Conservation (phyloP, 2,888 invertebrate genomes). For the Tolmerus cingulatus region DNA sequence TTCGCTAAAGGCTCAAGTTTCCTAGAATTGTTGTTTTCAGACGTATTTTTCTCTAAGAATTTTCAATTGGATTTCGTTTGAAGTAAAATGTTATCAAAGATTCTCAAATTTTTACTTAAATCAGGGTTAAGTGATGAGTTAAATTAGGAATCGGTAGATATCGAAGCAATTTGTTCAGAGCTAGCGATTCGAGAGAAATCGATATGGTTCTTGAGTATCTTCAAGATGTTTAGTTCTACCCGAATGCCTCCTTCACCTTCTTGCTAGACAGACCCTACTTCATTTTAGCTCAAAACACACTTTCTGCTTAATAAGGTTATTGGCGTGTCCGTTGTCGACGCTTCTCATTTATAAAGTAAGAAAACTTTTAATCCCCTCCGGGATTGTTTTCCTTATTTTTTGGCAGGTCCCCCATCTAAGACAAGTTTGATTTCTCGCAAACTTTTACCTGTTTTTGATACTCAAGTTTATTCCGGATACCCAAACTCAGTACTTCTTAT, state of each 20-base stretch:
- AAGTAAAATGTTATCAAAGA: background rate
- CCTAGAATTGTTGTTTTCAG: background rate
- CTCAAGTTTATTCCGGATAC: background rate
- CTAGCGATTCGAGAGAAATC: background rate
- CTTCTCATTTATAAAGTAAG: slow-evolving; percentile 2
- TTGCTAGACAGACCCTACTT: background rate
- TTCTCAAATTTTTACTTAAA: background rate
- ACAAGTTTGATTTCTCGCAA: background rate
- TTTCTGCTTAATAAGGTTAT: background rate
- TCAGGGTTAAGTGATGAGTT: background rate
- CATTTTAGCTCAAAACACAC: background rate
- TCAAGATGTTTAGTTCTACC: background rate
- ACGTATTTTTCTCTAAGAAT: background rate
- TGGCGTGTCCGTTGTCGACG: background rate
- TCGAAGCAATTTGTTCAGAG: background rate
- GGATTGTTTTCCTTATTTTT: background rate
- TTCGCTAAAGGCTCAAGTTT: background rate
- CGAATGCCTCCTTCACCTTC: background rate
- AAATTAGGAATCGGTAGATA: background rate
- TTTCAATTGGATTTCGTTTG: background rate
- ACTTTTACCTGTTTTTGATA: background rate
- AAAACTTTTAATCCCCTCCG: background rate
- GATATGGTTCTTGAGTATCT: background rate
- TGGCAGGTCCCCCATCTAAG: background rate
- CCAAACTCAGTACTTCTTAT: background rate